These are phyloP conservation scores for Syngnathus acus DNA, from an alignment of 2,797 vertebrate genomes.

Conservation along the genomic window DNA sequence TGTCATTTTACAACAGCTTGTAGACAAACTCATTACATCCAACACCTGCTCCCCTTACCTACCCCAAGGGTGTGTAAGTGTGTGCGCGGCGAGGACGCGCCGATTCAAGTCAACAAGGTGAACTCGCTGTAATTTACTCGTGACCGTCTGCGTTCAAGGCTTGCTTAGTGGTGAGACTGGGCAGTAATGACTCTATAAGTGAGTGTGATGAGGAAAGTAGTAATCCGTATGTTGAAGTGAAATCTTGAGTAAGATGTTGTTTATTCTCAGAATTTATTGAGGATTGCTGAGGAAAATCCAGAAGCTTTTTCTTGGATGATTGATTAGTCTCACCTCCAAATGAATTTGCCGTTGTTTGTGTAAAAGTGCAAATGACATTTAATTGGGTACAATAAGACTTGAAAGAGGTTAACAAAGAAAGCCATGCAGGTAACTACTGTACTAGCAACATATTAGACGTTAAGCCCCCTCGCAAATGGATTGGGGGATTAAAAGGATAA, in stretches of 20 bases:
- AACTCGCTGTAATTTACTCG: slow-evolving; percentile 36
- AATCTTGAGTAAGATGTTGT: not conserved
- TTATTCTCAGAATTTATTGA: no score
- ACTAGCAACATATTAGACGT: slow-evolving; percentile 42
- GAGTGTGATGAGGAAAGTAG: slow-evolving; percentile 1
- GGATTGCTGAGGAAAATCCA: not conserved
- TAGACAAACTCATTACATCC: slow-evolving; percentile 60
- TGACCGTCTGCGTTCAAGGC: slow-evolving; percentile 15
- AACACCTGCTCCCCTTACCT: slow-evolving; percentile 54
- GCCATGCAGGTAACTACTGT: slow-evolving; percentile 36
- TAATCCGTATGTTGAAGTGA: not conserved
- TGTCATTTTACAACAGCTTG: slow-evolving; percentile 60
- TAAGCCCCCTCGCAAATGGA: slow-evolving; percentile 43
- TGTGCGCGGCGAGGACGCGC: not conserved
- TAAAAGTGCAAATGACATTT: not conserved
- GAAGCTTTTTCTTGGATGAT: not conserved
- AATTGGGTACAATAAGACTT: slow-evolving; percentile 8
- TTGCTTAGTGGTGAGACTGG: slow-evolving; percentile 18
- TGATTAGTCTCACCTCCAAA: not conserved
- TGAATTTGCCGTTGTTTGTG: not conserved
- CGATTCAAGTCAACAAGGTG: slow-evolving; percentile 4
- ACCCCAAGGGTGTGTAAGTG: slow-evolving; percentile 15
- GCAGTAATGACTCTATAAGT: not conserved
- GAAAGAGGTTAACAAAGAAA: slow-evolving; percentile 18
- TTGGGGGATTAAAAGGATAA: slow-evolving; percentile 57